A percentile compares a stretch with the other conserved stretches of the same genome.
Conservation (phyloP, 2,888 invertebrate genomes). For the Ariolimax columbianus region DNA sequence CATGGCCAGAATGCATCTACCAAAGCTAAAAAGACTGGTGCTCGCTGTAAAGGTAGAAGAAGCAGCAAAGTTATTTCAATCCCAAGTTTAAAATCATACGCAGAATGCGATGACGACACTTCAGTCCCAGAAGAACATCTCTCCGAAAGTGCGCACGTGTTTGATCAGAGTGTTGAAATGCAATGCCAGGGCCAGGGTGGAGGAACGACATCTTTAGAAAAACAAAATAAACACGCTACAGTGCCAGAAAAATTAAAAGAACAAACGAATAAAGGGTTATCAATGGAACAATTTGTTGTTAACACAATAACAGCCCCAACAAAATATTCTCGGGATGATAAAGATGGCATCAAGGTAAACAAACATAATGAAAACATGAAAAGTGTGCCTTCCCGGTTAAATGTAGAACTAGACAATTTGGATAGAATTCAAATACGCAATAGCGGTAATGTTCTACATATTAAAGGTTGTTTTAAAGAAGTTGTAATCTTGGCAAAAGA, state of each 20-base stretch:
- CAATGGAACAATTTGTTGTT: neutral
- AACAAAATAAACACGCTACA: neutral
- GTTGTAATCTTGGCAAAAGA: neutral
- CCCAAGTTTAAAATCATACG: neutral
- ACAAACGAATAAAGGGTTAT: neutral
- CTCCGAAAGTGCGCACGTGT: neutral
- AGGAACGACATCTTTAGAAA: neutral
- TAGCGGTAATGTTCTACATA: neutral
- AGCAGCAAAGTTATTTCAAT: neutral
- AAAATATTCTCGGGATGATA: neutral
- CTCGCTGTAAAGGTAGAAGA: neutral
- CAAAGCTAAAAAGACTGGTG: neutral
- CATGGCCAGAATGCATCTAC: neutral
- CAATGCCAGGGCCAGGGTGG: no score
- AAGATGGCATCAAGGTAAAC: no score
- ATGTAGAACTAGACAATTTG: neutral
- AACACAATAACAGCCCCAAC: no score
- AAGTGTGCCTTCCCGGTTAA: neutral
- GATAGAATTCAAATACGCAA: neutral
- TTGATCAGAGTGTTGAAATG: neutral
- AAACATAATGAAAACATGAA: neutral
- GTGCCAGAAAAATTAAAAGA: neutral
- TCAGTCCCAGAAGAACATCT: neutral
- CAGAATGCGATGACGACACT: neutral
- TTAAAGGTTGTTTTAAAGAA: constrained; percentile 5